These are phyloP conservation scores for Chloromyia formosa DNA, from an alignment of 2,888 invertebrate genomes.

Conservation along the genomic window DNA sequence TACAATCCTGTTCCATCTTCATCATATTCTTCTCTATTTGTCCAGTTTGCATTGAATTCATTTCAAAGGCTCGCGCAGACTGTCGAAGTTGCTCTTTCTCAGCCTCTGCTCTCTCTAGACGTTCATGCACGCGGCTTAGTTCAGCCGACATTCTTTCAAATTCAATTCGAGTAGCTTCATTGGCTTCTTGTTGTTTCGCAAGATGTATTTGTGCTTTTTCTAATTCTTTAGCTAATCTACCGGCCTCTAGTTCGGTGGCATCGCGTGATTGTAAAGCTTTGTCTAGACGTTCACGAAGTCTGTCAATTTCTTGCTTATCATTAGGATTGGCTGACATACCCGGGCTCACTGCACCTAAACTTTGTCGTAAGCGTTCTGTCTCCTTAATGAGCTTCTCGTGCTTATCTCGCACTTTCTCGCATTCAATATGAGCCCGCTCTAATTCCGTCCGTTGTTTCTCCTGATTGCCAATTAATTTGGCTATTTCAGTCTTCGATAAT, in stretches of 20 bases:
- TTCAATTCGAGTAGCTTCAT: conserved; percentile 84
- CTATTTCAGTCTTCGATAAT: conserved; percentile 79
- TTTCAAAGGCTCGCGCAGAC: conserved; percentile 79
- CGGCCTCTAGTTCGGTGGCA: conserved; percentile 85
- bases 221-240: conserved; percentile 82
- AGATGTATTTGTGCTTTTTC: conserved; percentile 87
- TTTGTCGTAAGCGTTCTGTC: conserved; percentile 69
- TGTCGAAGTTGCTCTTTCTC: conserved; percentile 80
- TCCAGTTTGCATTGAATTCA: conserved; percentile 80
- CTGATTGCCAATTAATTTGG: conserved; percentile 76
- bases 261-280: conserved; percentile 79
- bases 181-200: conserved; percentile 83
- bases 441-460: conserved; percentile 83
- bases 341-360: conserved; percentile 63
- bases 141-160: conserved; percentile 86
- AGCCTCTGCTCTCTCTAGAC: conserved; percentile 79
- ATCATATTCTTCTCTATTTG: conserved; percentile 86
- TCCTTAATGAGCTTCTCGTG: conserved; percentile 80
- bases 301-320: conserved; percentile 81
- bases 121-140: conserved; percentile 81
- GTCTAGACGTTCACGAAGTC: conserved; percentile 85
- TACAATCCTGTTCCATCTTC: conserved; percentile 85
- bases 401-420: conserved; percentile 86
- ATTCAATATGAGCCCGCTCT: conserved; percentile 86
- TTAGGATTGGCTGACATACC: conserved; percentile 67